These are phyloP conservation scores for Sebastes paucispinis DNA, from an alignment of 2,797 vertebrate genomes.

Conservation along the genomic window DNA sequence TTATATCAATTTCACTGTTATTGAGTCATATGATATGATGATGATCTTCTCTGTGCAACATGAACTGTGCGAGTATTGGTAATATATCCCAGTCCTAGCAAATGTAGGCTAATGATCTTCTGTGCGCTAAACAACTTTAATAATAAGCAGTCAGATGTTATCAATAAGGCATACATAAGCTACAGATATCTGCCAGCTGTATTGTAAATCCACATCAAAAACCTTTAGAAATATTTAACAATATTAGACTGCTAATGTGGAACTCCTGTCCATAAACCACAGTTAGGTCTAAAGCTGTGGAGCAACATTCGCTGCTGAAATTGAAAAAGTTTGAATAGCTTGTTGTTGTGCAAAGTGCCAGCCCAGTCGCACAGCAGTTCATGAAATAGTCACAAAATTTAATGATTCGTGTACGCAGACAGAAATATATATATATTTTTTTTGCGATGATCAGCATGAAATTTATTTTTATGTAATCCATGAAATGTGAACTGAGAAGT, in stretches of 20 bases:
- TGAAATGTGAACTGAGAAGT: too few species aligned
- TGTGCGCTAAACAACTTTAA: not conserved
- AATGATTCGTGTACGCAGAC: too few species aligned
- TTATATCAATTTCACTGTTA: conserved; percentile 20
- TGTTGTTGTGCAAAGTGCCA: not conserved
- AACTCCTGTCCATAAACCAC: not conserved
- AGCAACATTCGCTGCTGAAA: not conserved
- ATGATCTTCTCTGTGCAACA: not conserved
- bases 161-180: not conserved
- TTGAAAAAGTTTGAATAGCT: not conserved
- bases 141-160: not conserved
- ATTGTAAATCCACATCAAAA: not conserved
- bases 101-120: not conserved
- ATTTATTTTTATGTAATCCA: too few species aligned
- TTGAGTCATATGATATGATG: conserved; percentile 36
- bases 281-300: not conserved
- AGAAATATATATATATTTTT: too few species aligned
- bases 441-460: too few species aligned
- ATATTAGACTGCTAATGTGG: not conserved
- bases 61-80: not conserved
- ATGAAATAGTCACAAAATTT: too few species aligned
- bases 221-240: not conserved
- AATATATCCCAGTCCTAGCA: not conserved
- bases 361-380: too few species aligned
- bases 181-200: conserved; percentile 24